Conservation (phyloP, 1,140 invertebrate species). For the Drosophila ironensis region DNA sequence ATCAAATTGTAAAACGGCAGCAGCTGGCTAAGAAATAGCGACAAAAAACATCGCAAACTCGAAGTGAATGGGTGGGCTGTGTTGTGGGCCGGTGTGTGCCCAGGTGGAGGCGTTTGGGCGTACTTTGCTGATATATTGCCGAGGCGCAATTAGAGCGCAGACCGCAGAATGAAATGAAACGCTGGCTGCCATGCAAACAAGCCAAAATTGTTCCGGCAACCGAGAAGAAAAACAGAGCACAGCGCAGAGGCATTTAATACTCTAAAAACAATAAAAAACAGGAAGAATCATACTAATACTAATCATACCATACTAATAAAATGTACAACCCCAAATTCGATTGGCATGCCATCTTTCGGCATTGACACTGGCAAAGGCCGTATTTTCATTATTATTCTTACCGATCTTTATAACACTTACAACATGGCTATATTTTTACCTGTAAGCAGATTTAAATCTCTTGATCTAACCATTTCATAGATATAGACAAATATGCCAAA, state of each 20-base stretch:
- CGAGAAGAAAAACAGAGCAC: conserved; percentile 1
- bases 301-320: no score
- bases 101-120: neutral
- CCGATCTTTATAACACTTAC: no score
- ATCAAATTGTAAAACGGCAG: conserved; percentile 67
- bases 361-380: no score
- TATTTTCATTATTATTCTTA: no score
- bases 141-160: conserved; percentile 67
- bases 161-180: conserved; percentile 63
- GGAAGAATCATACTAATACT: no score
- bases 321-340: no score
- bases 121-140: conserved; percentile 59
- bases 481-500: no score
- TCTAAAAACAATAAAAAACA: neutral
- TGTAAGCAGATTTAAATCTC: no score
- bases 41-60: conserved; percentile 10
- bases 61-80: neutral
- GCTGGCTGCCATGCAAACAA: conserved; percentile 57
- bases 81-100: neutral
- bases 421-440: no score
- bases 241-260: neutral
- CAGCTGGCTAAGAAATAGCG: conserved; percentile 30
- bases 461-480: no score
- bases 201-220: conserved; percentile 24
- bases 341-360: no score